These are phyloP conservation scores for Amazona ochrocephala DNA, from an alignment of 2,797 vertebrate genomes.

Conservation along the genomic window DNA sequence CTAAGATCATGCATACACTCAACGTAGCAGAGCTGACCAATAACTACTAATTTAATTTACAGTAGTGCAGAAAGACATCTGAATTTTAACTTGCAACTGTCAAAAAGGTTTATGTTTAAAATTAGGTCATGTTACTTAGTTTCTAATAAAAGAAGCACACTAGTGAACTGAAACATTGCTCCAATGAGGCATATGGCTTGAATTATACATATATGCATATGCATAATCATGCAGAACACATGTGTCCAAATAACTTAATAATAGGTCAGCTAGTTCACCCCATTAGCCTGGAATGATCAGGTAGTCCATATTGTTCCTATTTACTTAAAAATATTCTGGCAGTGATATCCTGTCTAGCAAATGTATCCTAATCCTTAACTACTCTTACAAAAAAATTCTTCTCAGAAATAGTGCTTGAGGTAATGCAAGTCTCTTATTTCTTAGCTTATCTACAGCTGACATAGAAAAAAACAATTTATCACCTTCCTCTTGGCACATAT, in stretches of 20 bases:
- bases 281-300: neutral
- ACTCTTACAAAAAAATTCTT: neutral
- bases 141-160: neutral
- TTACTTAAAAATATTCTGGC: neutral
- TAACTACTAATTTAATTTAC: neutral
- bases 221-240: neutral
- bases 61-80: neutral
- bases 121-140: neutral
- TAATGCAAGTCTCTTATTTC: neutral
- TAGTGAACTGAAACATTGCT: neutral
- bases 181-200: neutral
- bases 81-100: neutral
- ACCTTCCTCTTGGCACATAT: neutral
- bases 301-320: neutral
- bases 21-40: neutral
- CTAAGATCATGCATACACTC: neutral
- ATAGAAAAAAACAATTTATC: neutral
- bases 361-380: neutral
- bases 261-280: neutral
- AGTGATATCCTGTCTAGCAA: neutral
- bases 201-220: neutral
- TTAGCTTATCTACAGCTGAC: neutral
- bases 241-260: neutral
- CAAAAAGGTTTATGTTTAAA: neutral
- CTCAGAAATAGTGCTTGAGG: neutral